Conservation (phyloP, 2,888 invertebrate genomes). For the Tipula unca region DNA sequence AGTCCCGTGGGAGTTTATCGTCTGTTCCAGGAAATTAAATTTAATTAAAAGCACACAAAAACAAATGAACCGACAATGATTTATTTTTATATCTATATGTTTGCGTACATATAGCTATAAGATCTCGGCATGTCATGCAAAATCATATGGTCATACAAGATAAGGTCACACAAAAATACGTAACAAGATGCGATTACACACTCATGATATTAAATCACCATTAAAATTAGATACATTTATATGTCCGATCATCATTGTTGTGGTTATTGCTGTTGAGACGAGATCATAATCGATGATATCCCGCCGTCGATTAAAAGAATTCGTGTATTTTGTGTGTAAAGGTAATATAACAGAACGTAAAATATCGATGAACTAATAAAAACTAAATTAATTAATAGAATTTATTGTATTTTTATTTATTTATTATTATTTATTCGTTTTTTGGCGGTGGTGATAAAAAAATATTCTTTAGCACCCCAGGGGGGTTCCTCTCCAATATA, state of each 20-base stretch:
- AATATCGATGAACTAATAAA: slow-evolving; percentile 14
- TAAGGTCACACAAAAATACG: background rate
- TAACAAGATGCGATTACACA: background rate
- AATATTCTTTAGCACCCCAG: background rate
- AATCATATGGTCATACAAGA: background rate
- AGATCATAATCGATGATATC: background rate
- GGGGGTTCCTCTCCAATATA: background rate
- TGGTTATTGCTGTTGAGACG: background rate
- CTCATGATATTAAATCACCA: background rate
- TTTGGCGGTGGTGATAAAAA: slow-evolving; percentile 2
- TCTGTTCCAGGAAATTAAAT: background rate
- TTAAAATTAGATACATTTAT: background rate
- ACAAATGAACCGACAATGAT: background rate
- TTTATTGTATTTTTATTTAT: slow-evolving; percentile 8
- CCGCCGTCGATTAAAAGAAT: background rate
- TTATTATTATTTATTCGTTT: background rate
- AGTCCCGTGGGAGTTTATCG: background rate
- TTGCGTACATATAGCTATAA: background rate
- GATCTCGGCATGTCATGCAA: background rate
- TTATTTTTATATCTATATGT: background rate
- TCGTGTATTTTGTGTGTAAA: background rate
- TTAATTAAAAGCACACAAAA: background rate
- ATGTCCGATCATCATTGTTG: background rate
- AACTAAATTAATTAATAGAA: background rate
- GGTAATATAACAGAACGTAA: background rate